Base-by-base conservation (phyloP, 2,797 vertebrate genomes). In the Silurus lanzhouensis region DNA sequence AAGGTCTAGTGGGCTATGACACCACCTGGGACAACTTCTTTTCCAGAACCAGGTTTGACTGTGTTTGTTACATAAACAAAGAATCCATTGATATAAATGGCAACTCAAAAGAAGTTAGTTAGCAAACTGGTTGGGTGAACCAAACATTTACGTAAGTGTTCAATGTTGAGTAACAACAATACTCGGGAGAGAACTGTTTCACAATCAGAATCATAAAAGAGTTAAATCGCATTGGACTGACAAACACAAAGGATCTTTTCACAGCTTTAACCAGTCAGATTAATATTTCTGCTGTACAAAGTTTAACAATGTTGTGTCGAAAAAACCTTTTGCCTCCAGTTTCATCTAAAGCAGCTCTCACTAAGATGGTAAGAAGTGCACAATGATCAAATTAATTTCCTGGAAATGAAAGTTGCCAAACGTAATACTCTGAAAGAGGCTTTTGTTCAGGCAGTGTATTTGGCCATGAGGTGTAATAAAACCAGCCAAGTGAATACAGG, bases 211-310 rank as follows among this genome's bases (percentile, higher is more conserved):
- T 58, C 71, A 10, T 52, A 52, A 72, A 20, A 71, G 46, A 52
- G 55, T 79, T n/a, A 6, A n/a, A 79, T 63, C 38, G 3, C 27
- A 38, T 60, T 6, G 31, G 8, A n/a, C 31, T 31, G 7, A 38
- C 19, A 38, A 78, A 80, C 60, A 64, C 77, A 80, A 63, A 48
- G 38, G 60, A n/a, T 7, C 20, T 46, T 80, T 80, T 80, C 60
- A 64, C 38, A 8, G 58, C 22, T 78, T 78, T 7, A 27, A 5
- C 25, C 19, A 38, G 57, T 15, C 58, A 1, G 5, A n/a, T 25
- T 3, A 2, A n/a, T 48, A 0, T 17, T 63, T 80, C 46, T 2
- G 1, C 38, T 64, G 38, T 17, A 5, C 63, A 9, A 79, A 63
- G 76, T 9, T 61, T 44, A 60, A 77, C 19, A 38, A 44, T 46